phyloP scores from a whole-genome alignment of 2,797 vertebrate genomes.

The Peromyscus aztecus region DNA sequence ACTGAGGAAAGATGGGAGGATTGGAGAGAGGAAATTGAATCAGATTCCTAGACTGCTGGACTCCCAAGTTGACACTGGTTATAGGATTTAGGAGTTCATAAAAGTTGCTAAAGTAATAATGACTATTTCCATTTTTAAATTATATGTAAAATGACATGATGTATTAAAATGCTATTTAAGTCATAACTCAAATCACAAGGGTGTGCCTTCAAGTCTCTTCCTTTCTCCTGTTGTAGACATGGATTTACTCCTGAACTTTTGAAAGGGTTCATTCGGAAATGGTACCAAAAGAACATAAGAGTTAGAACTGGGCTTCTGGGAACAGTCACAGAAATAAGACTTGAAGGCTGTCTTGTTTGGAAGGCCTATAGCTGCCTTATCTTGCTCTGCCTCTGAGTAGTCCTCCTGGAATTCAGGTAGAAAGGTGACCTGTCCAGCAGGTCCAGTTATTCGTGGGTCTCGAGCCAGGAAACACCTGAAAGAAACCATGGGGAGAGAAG shows the following conservation, averaged over 20 bases:
- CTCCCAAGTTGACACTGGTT: background rate
- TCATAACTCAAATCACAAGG: background rate
- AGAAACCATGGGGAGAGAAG: no score
- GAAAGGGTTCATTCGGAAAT: background rate
- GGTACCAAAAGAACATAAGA: background rate
- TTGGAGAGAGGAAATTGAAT: background rate
- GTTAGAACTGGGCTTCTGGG: background rate
- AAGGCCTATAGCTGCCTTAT: background rate
- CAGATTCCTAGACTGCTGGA: background rate
- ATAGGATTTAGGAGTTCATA: background rate
- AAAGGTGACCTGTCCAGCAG: no score
- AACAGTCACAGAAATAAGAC: background rate
- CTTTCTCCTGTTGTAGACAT: background rate
- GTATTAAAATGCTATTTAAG: background rate
- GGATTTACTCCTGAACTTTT: background rate
- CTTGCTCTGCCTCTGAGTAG: background rate
- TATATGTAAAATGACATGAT: background rate
- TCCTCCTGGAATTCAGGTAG: background rate
- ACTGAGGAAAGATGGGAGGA: background rate
- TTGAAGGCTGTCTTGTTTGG: accelerated
- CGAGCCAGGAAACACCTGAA: no score
- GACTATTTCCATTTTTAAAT: background rate
- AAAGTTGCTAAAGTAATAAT: background rate
- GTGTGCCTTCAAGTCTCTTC: background rate
- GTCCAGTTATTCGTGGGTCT: no score